phyloP scores from a whole-genome alignment of 2,113 vertebrate genomes.

The Cyphomyrus plagiostoma region DNA sequence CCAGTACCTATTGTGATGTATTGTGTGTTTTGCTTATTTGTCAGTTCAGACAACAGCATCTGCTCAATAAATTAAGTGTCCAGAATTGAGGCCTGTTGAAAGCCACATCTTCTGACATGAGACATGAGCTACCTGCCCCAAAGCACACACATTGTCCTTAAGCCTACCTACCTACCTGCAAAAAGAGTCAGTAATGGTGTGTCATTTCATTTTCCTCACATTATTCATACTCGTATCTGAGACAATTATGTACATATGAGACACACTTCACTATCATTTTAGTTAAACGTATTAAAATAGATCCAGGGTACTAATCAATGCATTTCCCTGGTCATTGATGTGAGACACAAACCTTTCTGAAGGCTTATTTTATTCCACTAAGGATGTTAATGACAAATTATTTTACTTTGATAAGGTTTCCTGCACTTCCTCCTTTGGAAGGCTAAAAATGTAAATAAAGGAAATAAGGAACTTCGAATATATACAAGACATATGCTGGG shows the following conservation, averaged over 20 bases:
- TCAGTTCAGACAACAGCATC: neutral
- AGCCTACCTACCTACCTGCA: constrained; percentile 10
- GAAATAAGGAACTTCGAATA: neutral
- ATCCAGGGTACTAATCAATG: neutral
- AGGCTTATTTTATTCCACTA: neutral
- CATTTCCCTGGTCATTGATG: neutral
- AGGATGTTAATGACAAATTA: neutral
- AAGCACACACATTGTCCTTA: constrained; percentile 22
- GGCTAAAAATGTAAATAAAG: neutral
- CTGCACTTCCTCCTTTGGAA: neutral
- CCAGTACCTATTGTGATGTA: constrained; percentile 36
- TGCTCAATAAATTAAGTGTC: constrained; percentile 23
- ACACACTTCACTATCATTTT: neutral
- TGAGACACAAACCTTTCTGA: neutral
- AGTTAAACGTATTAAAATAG: neutral
- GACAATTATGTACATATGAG: neutral
- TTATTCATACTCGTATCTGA: neutral
- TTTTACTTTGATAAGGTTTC: neutral
- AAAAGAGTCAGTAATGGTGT: neutral
- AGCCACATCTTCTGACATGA: neutral
- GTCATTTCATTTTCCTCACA: neutral
- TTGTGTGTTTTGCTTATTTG: neutral
- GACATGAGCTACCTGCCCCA: neutral
- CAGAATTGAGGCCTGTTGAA: constrained; percentile 37
- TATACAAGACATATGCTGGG: neutral